Evolutionary conservation across 2,797 vertebrate genomes (phyloP).

Genomic region (Smutsia temminckii): DNA sequence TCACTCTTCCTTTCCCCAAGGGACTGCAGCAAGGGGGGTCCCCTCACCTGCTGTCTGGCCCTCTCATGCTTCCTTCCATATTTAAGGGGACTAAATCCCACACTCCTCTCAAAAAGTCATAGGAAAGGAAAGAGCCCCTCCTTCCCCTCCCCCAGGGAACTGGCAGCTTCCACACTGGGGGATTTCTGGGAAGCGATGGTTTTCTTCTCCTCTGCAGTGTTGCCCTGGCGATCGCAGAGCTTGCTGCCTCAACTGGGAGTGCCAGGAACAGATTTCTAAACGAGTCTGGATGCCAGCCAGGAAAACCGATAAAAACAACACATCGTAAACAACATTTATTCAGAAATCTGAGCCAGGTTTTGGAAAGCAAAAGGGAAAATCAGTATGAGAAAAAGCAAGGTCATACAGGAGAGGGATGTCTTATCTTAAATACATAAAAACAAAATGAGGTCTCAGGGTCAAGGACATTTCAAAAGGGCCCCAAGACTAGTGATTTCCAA

Average conservation of each 20-base stretch:
- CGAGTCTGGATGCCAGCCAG: slow-evolving; percentile 33
- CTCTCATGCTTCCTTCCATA: background rate
- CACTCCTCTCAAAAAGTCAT: background rate
- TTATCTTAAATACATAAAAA: background rate
- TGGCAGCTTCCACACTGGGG: background rate
- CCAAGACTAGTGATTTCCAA: background rate
- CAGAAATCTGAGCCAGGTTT: background rate
- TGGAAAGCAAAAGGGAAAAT: background rate
- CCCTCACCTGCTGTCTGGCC: background rate
- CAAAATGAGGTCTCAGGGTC: background rate
- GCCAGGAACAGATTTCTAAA: slow-evolving; percentile 58
- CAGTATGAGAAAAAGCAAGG: background rate
- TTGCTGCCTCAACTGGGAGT: rapidly evolving
- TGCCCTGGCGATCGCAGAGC: background rate
- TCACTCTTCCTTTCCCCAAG: background rate
- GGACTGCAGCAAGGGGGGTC: too few relatives aligned
- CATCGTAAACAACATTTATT: background rate
- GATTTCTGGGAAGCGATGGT: background rate
- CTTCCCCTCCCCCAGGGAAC: background rate
- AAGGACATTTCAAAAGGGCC: background rate
- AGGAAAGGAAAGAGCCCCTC: too few relatives aligned
- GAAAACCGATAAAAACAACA: background rate
- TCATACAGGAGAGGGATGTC: rapidly evolving
- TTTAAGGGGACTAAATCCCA: background rate
- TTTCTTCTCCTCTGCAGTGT: background rate